Evolutionary conservation across 1,140 invertebrate species (phyloP).

Genomic region (Drosophila rufa): DNA sequence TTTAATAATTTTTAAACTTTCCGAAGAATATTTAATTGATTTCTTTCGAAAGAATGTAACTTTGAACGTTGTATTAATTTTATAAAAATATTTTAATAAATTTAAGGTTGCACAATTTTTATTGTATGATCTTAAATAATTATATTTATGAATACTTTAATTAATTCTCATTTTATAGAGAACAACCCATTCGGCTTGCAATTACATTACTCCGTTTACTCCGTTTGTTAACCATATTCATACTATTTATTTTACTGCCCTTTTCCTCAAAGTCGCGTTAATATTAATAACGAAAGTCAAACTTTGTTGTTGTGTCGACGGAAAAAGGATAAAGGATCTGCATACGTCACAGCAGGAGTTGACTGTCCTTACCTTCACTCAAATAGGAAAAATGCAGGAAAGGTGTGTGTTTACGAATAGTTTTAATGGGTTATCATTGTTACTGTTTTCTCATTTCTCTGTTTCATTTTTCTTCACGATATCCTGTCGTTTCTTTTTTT

Average conservation of each 20-base stretch:
- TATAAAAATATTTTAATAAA: neutral
- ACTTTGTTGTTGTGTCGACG: slow-evolving; percentile 63
- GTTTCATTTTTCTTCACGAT: slow-evolving; percentile 27
- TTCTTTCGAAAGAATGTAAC: too few relatives aligned
- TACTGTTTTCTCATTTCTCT: slow-evolving; percentile 42
- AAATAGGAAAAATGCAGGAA: neutral
- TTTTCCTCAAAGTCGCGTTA: slow-evolving; percentile 41
- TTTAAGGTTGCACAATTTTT: neutral
- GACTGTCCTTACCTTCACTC: slow-evolving; percentile 5
- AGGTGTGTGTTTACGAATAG: slow-evolving; percentile 81
- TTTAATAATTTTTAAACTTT: too few relatives aligned
- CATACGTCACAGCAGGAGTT: slow-evolving; percentile 41
- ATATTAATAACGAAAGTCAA: slow-evolving; percentile 71
- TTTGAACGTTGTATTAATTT: too few relatives aligned
- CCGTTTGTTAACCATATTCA: neutral
- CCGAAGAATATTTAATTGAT: too few relatives aligned
- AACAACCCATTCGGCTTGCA: neutral
- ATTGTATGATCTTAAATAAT: neutral
- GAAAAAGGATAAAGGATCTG: slow-evolving; percentile 51
- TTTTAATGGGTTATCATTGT: slow-evolving; percentile 81
- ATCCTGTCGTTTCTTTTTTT: slow-evolving; percentile 10
- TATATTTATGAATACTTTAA: neutral
- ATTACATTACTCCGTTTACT: neutral
- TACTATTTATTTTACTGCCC: slow-evolving; percentile 31
- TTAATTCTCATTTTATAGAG: neutral